These are phyloP conservation scores for Sympetrum striolatum DNA, from an alignment of 2,888 invertebrate species.

Conservation along the genomic window DNA sequence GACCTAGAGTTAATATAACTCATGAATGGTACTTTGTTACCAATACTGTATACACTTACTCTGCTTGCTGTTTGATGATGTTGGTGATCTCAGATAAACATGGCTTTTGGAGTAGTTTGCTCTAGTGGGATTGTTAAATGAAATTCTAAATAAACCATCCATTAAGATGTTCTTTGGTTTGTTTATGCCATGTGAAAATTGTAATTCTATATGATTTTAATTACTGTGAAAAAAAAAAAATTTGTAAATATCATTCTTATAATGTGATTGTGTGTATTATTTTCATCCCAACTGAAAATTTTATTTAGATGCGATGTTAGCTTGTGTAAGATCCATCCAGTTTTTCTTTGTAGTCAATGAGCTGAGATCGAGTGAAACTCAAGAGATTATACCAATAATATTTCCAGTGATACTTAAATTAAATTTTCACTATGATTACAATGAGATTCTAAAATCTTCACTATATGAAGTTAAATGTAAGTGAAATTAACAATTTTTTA, in stretches of 20 bases:
- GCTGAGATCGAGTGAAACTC: too few species aligned
- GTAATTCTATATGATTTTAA: constrained; percentile 3
- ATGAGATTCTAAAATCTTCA: too few species aligned
- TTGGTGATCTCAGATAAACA: constrained; percentile 23
- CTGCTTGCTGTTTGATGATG: constrained; percentile 32
- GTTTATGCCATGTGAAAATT: constrained; percentile 12
- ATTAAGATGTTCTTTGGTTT: constrained; percentile 37
- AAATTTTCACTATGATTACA: too few species aligned
- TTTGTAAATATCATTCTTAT: constrained; percentile 33
- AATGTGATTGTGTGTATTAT: constrained; percentile 28
- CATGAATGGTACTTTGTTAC: background rate
- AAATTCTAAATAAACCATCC: constrained; percentile 41
- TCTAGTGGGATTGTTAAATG: constrained; percentile 31
- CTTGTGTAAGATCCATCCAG: too few species aligned
- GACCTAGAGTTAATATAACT: background rate
- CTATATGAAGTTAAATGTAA: too few species aligned
- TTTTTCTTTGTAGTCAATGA: too few species aligned
- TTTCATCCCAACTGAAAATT: background rate
- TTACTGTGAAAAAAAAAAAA: background rate
- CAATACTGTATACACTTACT: background rate
- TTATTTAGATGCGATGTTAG: too few species aligned
- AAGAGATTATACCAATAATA: too few species aligned
- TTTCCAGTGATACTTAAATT: too few species aligned
- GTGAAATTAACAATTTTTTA: too few species aligned
- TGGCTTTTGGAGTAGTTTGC: constrained; percentile 17